Conservation (phyloP, 1,140 invertebrate species). For the Chymomyza costata region DNA sequence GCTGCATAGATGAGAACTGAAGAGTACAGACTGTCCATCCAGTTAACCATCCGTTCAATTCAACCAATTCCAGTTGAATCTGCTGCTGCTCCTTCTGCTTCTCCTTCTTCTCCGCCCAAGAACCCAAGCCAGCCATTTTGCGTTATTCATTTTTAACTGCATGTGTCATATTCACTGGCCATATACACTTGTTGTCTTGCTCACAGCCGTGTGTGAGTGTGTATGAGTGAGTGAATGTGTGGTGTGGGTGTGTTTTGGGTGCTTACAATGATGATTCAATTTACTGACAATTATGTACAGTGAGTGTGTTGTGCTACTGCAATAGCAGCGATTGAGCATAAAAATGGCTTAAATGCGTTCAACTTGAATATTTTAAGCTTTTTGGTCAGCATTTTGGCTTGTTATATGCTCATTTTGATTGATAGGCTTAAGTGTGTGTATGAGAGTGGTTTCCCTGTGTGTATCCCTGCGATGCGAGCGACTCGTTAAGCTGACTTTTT, state of each 20-base stretch:
- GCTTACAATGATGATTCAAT: conserved; percentile 62
- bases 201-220: not conserved
- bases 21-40: too few species aligned
- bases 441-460: conserved; percentile 1
- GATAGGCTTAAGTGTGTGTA: conserved; percentile 50
- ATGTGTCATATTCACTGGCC: conserved; percentile 30
- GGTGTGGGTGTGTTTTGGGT: too few species aligned
- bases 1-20: conserved; percentile 27
- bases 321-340: conserved; percentile 2
- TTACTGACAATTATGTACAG: too few species aligned
- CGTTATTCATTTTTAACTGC: conserved; percentile 66
- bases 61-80: too few species aligned
- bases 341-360: conserved; percentile 52
- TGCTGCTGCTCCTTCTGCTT: too few species aligned
- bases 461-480: conserved; percentile 6
- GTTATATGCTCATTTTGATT: conserved; percentile 55
- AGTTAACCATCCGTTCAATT: conserved; percentile 10
- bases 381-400: conserved; percentile 42
- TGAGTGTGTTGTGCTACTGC: too few species aligned
- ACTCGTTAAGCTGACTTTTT: conserved; percentile 37
- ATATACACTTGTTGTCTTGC: not conserved
- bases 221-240: not conserved
- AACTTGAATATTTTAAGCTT: conserved; percentile 44
- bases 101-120: too few species aligned
- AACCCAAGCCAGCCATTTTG: conserved; percentile 27